Evolutionary conservation across 2,113 vertebrate species (phyloP), one percentile per base, ranked within the genome.

Genomic region (Oryzias woworae): DNA sequence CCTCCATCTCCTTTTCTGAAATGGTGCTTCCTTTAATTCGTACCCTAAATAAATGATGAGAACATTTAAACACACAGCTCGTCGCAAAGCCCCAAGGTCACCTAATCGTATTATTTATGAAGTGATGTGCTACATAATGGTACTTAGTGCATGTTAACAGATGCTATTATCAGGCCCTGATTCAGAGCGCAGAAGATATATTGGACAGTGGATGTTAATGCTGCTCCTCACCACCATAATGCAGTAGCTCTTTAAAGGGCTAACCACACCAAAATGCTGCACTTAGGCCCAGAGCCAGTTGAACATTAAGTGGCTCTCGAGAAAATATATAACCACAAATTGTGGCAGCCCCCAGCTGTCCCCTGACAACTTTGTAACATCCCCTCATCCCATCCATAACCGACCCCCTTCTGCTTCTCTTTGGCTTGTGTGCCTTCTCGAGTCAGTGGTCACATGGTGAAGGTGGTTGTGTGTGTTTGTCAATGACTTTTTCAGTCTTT

Each of bases 71-170:
- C 94, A 94, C 95, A 95, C 94, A 93, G 93, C 94, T 95, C 93
- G 94, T 95, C 92, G 91, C 88, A 87, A 91, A 94, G 94, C 94
- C 94, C 94, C 78, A 93, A 95, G 96, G 95, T 97, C 94, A 87
- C 91, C 94, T 98, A 97, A 98, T 98, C 96, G 94, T 97, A 97
- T 98, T 98, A 98, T 98, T 99, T 99, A 99, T 98, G 96, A 98
- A 99, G 94, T 97, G 95, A 97, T 98, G 95, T 95, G 96, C 94
- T 96, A 94, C 96, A 95, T 98, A 96, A 97, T 95, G 95, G 95
- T 98, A 94, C 95, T 99, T 98, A 98, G 94, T 85, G 92, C 95
- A 93, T 98, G 96, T 98, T 99, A 98, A 98, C 96, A 98, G 96
- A 95, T 93, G 95, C 96, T 96, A 97, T 97, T 98, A 97, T 98